Evolutionary conservation across 1,140 invertebrate genomes (phyloP).

Genomic region (Leguminivora glycinivorella): DNA sequence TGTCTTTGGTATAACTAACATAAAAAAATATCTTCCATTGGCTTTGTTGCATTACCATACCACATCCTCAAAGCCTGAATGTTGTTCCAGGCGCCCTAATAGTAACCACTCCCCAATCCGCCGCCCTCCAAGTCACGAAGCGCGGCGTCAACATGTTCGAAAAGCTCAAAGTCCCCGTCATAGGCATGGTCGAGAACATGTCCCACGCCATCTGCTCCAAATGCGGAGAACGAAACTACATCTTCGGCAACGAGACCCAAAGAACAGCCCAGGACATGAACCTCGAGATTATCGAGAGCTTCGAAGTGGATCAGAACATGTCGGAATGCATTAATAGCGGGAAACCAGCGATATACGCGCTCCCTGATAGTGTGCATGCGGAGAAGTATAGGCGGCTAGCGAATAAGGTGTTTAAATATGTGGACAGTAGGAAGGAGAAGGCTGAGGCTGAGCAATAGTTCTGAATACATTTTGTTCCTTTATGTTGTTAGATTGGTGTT

Average conservation of each 20-base stretch:
- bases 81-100: constrained; percentile 84
- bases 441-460: constrained; percentile 51
- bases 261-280: constrained; percentile 79
- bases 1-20: no score
- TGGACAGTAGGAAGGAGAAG: constrained; percentile 62
- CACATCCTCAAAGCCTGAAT: no score
- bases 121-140: constrained; percentile 89
- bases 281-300: constrained; percentile 82
- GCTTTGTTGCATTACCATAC: no score
- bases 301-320: constrained; percentile 87
- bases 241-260: constrained; percentile 82
- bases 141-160: constrained; percentile 90
- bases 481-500: constrained; percentile 48
- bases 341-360: constrained; percentile 86
- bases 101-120: constrained; percentile 92
- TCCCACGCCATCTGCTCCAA: constrained; percentile 85
- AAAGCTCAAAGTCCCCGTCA: constrained; percentile 88
- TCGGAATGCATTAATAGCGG: constrained; percentile 86
- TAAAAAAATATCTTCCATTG: no score
- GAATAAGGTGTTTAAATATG: constrained; percentile 77
- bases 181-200: constrained; percentile 94
- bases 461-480: constrained; percentile 40
- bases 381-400: constrained; percentile 80
- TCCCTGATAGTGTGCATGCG: constrained; percentile 82
- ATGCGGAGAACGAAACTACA: constrained; percentile 82